Evolutionary conservation across 2,888 invertebrate species (phyloP), one percentile per base, ranked within the genome.

Genomic region (Lepeophtheirus nordmannii): DNA sequence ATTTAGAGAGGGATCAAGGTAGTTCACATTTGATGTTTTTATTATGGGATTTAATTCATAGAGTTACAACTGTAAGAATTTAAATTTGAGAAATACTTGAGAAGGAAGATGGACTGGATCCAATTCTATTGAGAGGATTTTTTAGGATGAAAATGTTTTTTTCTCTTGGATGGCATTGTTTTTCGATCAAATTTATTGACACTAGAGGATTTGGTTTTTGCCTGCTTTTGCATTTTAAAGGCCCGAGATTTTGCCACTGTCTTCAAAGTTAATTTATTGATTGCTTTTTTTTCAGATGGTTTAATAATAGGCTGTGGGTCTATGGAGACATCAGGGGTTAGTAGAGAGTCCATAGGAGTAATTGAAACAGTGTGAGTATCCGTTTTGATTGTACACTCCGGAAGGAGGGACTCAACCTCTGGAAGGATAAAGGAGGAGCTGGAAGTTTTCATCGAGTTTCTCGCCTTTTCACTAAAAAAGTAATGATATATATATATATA

Each of bases 341-440:
- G 11, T 2, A 60, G 11, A 17, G 37, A 37, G 38, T 60, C 60
- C 20, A 60, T 17, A 38, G 30, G 60, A 2, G 60, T 60, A 10
- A 60, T 38, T 8, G 60, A 60, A 10, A 60, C 60, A 14, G 60
- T 60, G 7, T 60, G 60, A 20, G 60, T 60, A 38, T 30, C 37
- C n/a, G 53, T 46, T 17, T 46, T 46, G 53, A 46, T 46, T 14
- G 17, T 17, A 17, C 5, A 46, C 8, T 46, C 53, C 1, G 53
- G 53, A 46, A 46, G 53, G 17, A 46, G 53, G 17, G 53, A 14
- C 53, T 46, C 53, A 2, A 46, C 53, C 17, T 46, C 53, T n/a
- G 53, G 53, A 30, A 46, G 53, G 8, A 46, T 46, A 17, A 5
- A 46, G 17, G 53, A 46, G 53, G 53, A 46, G 53, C 53, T 46